These are phyloP conservation scores for Adrianichthys oophorus DNA, from an alignment of 2,797 vertebrate species.

Conservation along the genomic window DNA sequence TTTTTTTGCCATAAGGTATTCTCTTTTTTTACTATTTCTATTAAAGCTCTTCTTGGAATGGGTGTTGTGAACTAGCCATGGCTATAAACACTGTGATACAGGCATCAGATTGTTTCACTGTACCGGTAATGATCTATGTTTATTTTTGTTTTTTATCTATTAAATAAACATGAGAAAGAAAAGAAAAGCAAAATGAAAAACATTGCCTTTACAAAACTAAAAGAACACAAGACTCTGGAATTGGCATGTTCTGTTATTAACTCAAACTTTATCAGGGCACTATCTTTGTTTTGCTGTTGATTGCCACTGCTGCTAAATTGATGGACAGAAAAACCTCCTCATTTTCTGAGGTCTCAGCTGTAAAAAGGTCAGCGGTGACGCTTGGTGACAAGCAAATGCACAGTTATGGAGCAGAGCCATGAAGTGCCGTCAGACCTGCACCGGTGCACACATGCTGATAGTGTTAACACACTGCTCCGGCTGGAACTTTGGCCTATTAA, in stretches of 20 bases:
- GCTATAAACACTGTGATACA: conserved; percentile 31
- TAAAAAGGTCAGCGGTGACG: conserved; percentile 66
- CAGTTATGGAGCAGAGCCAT: conserved; percentile 2
- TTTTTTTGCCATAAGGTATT: too few species aligned
- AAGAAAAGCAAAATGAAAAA: too few species aligned
- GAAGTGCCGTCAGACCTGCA: conserved; percentile 12
- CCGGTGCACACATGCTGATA: conserved; percentile 18
- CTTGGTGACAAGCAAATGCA: conserved; percentile 40
- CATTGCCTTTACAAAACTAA: neutral
- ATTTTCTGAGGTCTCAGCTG: conserved; percentile 48
- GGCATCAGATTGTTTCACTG: too few species aligned
- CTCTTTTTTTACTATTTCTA: too few species aligned
- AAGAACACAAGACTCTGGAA: neutral
- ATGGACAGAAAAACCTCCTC: conserved; percentile 47
- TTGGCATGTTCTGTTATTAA: conserved; percentile 1
- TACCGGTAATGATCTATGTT: too few species aligned
- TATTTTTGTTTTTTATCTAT: too few species aligned
- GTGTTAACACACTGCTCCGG: conserved; percentile 20
- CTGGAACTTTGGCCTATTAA: conserved; percentile 22
- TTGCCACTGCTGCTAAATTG: conserved; percentile 42
- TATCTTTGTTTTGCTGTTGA: conserved; percentile 14
- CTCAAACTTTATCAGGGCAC: conserved; percentile 3
- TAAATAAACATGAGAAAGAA: too few species aligned
- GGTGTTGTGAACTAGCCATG: neutral
- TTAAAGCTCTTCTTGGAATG: too few species aligned